Conservation (phyloP, 2,113 vertebrate genomes). For the Setophaga coronata region DNA sequence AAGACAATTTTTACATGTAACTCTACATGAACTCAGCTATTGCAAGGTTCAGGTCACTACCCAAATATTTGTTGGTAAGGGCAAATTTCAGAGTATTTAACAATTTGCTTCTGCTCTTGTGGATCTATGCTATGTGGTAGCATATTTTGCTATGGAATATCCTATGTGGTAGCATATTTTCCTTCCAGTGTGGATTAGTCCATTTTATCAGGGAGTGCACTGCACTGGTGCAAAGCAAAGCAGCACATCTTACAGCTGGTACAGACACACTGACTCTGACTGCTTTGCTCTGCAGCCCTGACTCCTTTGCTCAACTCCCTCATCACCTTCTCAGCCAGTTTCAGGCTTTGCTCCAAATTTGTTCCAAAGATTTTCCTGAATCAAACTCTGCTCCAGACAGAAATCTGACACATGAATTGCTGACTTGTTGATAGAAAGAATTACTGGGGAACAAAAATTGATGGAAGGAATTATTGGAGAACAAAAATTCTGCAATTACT, state of each 20-base stretch:
- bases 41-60: background rate
- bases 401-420: background rate
- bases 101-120: background rate
- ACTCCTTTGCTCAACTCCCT: background rate
- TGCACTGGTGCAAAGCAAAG: background rate
- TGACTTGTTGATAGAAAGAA: background rate
- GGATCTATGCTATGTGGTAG: background rate
- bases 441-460: background rate
- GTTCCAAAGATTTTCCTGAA: background rate
- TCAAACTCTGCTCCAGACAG: background rate
- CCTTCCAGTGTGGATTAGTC: background rate
- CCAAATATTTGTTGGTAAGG: background rate
- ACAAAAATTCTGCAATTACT: background rate
- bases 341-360: background rate
- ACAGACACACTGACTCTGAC: background rate
- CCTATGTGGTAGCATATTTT: background rate
- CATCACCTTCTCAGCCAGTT: background rate
- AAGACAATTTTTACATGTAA: background rate
- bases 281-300: accelerated
- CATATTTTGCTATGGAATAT: accelerated
- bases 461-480: background rate
- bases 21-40: background rate
- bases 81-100: background rate
- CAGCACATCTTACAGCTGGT: background rate
- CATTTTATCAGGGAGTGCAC: background rate